Evolutionary conservation across 2,888 invertebrate genomes (phyloP), one percentile per base, ranked within the genome.

Genomic region (Trichacis sp.): DNA sequence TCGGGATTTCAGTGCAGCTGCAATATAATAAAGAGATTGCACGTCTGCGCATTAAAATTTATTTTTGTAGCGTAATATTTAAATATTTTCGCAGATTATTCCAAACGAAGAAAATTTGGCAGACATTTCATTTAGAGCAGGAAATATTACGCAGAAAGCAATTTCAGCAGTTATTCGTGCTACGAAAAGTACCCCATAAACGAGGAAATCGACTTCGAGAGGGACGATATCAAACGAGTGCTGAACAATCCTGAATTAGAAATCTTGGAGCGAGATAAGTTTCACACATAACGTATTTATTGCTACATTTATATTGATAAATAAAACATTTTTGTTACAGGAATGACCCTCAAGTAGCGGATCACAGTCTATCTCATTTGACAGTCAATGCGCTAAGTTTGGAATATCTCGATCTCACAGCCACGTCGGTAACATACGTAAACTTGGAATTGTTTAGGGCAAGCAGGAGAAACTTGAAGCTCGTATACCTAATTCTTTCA

Each of bases 371-470:
- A 14, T 79, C 82, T 11, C 91, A 91, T 77, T 79, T 92, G 49
- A 87, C 87, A 0, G 86, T 87, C 0, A 89, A 90, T 0, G 89
- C 90, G 0, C 89, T 89, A 0, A 79, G 86, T 55, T 78, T 92
- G 9, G 78, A 84, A 6, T 84, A 83, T 18, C 77, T 94, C 0
- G 92, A 94, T 80, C 88, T 94, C 0, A 88, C 89, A 0, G 88
- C 89, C 0, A 91, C 92, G 0, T 85, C 86, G 1, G 90, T 93
- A 0, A 91, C 91, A 0, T 79, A 80, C 4, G 75, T 82, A 0
- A 93, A 90, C 0, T 86, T 92, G 0, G 85, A 87, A n/a, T 82
- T 84, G 0, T 93, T 93, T 68, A 87, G 87, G 48, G 84, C 82
- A 0, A 74, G 86, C 0, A 86, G 90, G 57, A 90, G 91, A 0